Evolutionary conservation across 2,113 vertebrate species (phyloP), one percentile per base, ranked within the genome.

Genomic region (Atherinomorus stipes): DNA sequence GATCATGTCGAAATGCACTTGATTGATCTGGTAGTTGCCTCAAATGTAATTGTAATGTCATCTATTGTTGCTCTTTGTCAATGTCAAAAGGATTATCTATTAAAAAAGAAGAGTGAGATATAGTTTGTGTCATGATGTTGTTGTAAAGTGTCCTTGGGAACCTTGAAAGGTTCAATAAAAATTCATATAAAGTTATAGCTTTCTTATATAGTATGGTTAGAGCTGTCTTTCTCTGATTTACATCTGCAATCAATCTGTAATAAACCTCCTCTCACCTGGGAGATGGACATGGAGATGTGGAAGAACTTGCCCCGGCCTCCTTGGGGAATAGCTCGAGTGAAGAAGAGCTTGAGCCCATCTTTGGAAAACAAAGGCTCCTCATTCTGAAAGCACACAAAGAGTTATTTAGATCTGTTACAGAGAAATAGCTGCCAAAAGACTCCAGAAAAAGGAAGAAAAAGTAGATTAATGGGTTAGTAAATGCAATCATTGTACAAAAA

Each of bases 231-330:
- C 31, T 34, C 5, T 34, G 5, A 7, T 31, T 7, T 31, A 4
- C 7, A 3, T 31, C 38, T 40, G 38, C 38, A 40, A 40, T 11
- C 12, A n/a, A 37, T 28, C 40, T 0, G 18, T 11, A 23, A 16
- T 0, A 15, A 11, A 16, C 1, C 1, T 50, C 25, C 1, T 13
- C 21, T 11, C 50, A 98, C 98, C 95, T 97, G 96, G 21, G 97
- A 96, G 0, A 96, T 95, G 0, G 96, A 96, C 95, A 98, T 96
- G 18, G 96, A 93, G 15, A 99, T 96, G 83, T 99, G 98, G 71
- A 96, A 96, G 93, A 99, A 99, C 34, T 97, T 96, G 0, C 97
- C 97, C 0, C 95, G 86, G 0, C 97, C 97, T 16, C 97, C 96
- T 74, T 98, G 98, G 0, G 96, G 96, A 83, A 96, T 95, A 2